Evolutionary conservation across 2,888 invertebrate genomes (phyloP), one percentile per base, ranked within the genome.

Genomic region (Taphrorychus bicolor): DNA sequence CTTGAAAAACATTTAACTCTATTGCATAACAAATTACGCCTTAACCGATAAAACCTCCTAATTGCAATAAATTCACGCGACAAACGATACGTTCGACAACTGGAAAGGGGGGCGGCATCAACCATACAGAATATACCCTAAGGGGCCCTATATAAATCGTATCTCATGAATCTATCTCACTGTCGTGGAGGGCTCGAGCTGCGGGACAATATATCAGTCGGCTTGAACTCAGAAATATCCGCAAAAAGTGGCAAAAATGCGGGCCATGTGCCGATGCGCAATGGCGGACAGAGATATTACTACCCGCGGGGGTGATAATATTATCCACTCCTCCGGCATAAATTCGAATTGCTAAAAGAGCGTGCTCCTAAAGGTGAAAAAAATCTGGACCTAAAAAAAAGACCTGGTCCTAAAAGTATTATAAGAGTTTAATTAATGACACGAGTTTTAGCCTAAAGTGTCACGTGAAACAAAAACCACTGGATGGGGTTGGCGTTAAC

Each of bases 161-260:
- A 77, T 78, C 78, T 76, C 77, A 79, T 77, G 79, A 78, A 79
- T 79, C 79, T 78, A 79, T 79, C 78, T 78, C 77, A 75, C 74
- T 77, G 78, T 78, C 77, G 74, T 75, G 73, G 70, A 72, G 70
- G 60, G 75, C 75, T 74, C 72, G 73, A 75, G 74, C 77, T 69
- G 66, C 73, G 75, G 70, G 74, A 77, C 75, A 73, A 79, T 80
- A 79, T 79, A 79, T 79, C 78, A 78, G 76, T 72, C 73, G 73
- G 73, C 73, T 77, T 77, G 78, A 77, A 78, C 76, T 76, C 78
- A 76, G 78, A 77, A 77, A 77, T 77, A 75, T 73, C 62, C 58
- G 58, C 62, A 67, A 67, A 67, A 61, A 67, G 51, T 61, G 69
- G 74, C 70, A 72, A 75, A 75, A 76, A 76, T 75, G 73, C 64